Evolutionary conservation across 1,140 invertebrate species (phyloP), one percentile per base, ranked within the genome.

Genomic region (Drosophila erecta): DNA sequence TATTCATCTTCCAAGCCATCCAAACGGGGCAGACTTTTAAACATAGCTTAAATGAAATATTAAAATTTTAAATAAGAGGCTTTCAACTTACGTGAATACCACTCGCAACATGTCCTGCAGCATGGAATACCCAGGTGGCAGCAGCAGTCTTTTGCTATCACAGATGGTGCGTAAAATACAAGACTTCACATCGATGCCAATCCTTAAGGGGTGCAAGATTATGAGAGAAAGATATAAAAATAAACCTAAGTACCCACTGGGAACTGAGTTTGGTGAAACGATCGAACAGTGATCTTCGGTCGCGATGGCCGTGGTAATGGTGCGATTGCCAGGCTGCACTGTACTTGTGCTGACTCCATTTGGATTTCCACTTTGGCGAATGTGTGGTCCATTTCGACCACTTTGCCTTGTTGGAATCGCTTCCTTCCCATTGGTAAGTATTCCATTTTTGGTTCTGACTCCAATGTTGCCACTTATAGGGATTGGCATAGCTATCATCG

Each of bases 101-200:
- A 91, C 56, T 0, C 90, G 65, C 1, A 91, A 17, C 71, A 91
- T 89, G 46, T 91, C 90, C 22, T 91, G 90, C 6, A 89, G 22
- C 83, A 91, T 85, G 15, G 90, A 92, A 20, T 92, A 92, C 3
- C 90, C 90, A 5, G 84, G 84, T 1, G 90, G 90, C 37, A 92
- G n/a, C 4, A 92, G 30, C 14, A 90, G 69, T 6, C 73, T 67
- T 35, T 91, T 91, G 4, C 75, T 65, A 7, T 90, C 90, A 43
- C 90, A 91, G 6, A 91, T 89, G 4, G 74, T 83, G 2, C 90
- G 67, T 41, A 91, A 33, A 41, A 91, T 85, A n/a, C 90, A 90
- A 0, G 83, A 81, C 46, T 90, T 92, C 1, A 92, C 55, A 58
- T 91, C 86, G 4, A 92, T 50, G 0, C 78, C 78, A 38, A 91